Conservation (phyloP, 2,113 vertebrate species). For the Proteles cristata region DNA sequence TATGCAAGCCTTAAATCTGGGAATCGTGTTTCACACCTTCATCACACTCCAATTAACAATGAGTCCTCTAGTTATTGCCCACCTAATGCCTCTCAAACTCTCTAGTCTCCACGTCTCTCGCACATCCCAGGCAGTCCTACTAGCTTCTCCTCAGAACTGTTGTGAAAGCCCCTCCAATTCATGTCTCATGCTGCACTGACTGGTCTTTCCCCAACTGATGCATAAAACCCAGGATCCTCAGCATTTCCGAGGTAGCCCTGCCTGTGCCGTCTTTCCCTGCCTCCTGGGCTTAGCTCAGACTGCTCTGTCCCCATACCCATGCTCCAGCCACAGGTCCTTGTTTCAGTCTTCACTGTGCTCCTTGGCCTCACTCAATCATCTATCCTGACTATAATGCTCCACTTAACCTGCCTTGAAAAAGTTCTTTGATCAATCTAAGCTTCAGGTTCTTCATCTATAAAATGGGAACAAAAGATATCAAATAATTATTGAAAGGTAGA, state of each 20-base stretch:
- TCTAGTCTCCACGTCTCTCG: not conserved
- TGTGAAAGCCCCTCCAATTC: not conserved
- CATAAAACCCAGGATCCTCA: not conserved
- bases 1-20: not conserved
- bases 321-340: not conserved
- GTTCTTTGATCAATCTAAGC: not conserved
- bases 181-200: not conserved
- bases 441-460: not conserved
- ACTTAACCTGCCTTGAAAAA: not conserved
- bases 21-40: not conserved
- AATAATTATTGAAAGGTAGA: not conserved
- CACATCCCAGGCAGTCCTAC: not conserved
- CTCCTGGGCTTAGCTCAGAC: too few relatives aligned
- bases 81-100: not conserved
- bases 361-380: not conserved
- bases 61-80: not conserved
- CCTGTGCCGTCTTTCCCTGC: not conserved
- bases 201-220: not conserved
- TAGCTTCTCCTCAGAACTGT: not conserved
- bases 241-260: not conserved
- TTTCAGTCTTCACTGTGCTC: not conserved
- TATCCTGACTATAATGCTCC: not conserved
- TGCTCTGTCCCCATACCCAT: rapidly evolving
- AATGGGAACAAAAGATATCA: not conserved
- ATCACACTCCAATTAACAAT: not conserved